A percentile compares a stretch with the other conserved stretches of the same genome.
Evolutionary conservation across 2,888 invertebrate species (phyloP).

Genomic region (Hirtodrosophila duncani): DNA sequence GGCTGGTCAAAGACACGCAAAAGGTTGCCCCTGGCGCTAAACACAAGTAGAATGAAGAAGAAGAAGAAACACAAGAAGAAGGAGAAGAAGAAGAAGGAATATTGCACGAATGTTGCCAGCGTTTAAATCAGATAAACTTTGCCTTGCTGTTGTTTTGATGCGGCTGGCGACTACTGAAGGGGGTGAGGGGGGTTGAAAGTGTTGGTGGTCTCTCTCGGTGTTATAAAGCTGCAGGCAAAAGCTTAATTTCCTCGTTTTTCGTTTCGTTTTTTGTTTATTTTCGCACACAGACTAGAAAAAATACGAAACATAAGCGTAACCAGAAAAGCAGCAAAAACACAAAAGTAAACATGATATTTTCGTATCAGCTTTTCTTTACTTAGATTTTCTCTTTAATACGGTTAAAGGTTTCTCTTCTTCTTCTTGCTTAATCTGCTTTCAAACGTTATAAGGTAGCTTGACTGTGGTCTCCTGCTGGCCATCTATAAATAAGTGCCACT

Average conservation of each 20-base stretch:
- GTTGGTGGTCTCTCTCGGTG: slow-evolving; percentile 41
- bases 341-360: slow-evolving; percentile 57
- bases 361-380: too few species aligned
- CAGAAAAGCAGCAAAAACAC: slow-evolving; percentile 29
- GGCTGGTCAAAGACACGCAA: slow-evolving; percentile 43
- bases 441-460: too few species aligned
- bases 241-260: slow-evolving; percentile 63
- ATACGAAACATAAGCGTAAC: slow-evolving; percentile 3
- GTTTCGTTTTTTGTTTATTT: slow-evolving; percentile 13
- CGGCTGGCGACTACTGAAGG: slow-evolving; percentile 12
- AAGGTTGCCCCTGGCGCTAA: slow-evolving; percentile 39
- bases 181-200: slow-evolving; percentile 1
- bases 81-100: slow-evolving; percentile 1
- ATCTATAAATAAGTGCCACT: slow-evolving; percentile 32
- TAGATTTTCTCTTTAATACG: too few species aligned
- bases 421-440: too few species aligned
- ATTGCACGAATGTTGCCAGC: slow-evolving; percentile 46
- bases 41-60: background rate
- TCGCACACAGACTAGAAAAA: background rate
- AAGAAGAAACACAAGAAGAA: background rate
- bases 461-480: slow-evolving; percentile 7
- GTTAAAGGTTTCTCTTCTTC: too few species aligned
- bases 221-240: slow-evolving; percentile 67
- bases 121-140: slow-evolving; percentile 68
- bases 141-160: slow-evolving; percentile 22